A percentile compares a stretch with the other conserved stretches of the same genome.
Evolutionary conservation across 2,113 vertebrate species (phyloP).

Genomic region (Tinamus guttatus): DNA sequence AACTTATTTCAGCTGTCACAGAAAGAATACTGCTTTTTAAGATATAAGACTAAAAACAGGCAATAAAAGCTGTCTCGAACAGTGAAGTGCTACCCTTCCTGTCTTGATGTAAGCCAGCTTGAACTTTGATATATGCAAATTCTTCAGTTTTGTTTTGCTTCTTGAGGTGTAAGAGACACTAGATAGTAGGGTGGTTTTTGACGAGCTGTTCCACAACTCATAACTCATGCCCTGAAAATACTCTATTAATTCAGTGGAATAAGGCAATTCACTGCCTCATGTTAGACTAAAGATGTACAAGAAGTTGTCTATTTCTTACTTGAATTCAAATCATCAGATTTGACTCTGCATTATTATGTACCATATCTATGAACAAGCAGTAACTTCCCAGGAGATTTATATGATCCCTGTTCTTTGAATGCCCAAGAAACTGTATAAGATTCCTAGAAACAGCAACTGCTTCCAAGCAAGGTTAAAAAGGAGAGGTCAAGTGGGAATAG

Average conservation of each 20-base stretch:
- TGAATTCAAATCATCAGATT: neutral
- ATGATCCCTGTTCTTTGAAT: neutral
- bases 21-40: neutral
- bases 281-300: neutral
- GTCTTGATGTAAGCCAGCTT: neutral
- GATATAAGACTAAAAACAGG: neutral
- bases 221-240: conserved; percentile 17
- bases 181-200: neutral
- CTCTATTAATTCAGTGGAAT: neutral
- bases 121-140: neutral
- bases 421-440: neutral
- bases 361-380: neutral
- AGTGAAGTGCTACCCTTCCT: neutral
- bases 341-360: neutral
- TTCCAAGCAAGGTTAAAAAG: neutral
- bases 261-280: neutral
- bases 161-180: neutral
- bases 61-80: neutral
- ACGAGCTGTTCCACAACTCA: conserved; percentile 20
- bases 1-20: neutral
- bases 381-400: neutral
- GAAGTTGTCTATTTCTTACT: neutral
- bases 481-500: neutral
- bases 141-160: neutral
- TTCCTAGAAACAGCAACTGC: neutral